Base-by-base conservation (phyloP, 2,888 invertebrate genomes). In the Harpalus rubripes region DNA sequence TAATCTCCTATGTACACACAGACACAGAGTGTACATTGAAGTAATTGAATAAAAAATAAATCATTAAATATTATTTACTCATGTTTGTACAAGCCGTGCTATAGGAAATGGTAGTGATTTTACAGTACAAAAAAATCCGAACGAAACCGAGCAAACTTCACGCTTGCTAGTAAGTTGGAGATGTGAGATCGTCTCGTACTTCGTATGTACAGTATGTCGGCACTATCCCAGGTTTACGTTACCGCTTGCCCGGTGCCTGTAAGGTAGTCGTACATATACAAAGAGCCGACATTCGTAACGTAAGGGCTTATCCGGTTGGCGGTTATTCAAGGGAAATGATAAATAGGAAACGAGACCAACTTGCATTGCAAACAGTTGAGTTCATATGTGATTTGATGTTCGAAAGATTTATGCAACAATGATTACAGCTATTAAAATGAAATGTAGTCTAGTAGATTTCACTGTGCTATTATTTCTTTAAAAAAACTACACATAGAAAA, bases 221-320 rank as follows among this genome's bases (percentile, higher is more conserved):
- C 68, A 15, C 68, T 68, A 68, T 68, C n/a, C 39, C 12, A 10
- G 39, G 22, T 39, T 39, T 68, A 68, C 68, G 68, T 68, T 68
- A 32, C 68, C 26, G 12, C 18, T 32, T 52, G 44, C 59, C 15
- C 59, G 59, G 10, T 59, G 16, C 59, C 32, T 16, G 59, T 59
- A 15, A 16, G 59, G 44, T 52, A 52, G 44, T 52, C 44, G 44
- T 52, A 52, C 10, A 32, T 32, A 26, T 39, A 63, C 61, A 68
- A 68, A 68, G 68, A 68, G 68, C 32, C 32, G 32, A 68, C 68
- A 68, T 68, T 68, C 39, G 68, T 68, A 32, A 32, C 39, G 68
- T 15, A 32, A n/a, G 68, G 68, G 68, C 39, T 68, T 68, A 68
- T 7, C 7, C 12, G 32, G n/a, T 68, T n/a, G 6, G 26, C 12